Evolutionary conservation across 2,797 vertebrate genomes (phyloP), one percentile per base, ranked within the genome.

Genomic region (Cottoperca gobio): DNA sequence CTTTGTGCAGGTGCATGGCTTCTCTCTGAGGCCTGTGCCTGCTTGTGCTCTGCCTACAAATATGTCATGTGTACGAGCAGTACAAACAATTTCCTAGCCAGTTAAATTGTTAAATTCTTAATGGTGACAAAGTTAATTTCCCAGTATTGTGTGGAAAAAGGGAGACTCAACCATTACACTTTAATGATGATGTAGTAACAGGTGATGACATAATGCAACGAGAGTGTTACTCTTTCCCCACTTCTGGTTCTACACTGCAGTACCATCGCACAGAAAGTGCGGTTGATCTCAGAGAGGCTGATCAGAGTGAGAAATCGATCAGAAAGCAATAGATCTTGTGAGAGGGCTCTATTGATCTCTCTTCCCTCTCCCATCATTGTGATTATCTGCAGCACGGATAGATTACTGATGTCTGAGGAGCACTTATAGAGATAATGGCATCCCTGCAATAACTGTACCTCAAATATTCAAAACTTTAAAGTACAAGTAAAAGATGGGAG

Each of bases 311-410:
- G 86, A 84, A 91, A 92, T 94, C 87, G 73, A 94, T 92, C 83
- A 92, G 83, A 86, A 92, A 91, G 93, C 91, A 90, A 93, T 94
- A 92, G 86, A 87, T 94, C 91, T 91, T 88, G 81, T 90, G 90
- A 88, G 92, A 93, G 89, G 82, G 76, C 75, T 33, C 33, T 91
- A 94, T 95, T 87, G 94, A 95, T 93, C 89, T 73, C 59, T 76
- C 79, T 70, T 55, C 83, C 86, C 76, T 85, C 87, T 85, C 87
- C 88, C 89, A 90, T 93, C 88, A 79, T 89, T 88, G 89, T 86
- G 91, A 94, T 93, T 82, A 93, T 93, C 90, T 86, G 81, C 87
- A 78, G 86, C 83, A 83, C 76, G 82, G 90, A 88, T 88, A 82
- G 84, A 90, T 90, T 89, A 79, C 85, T 76, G 83, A 91, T 83